Conservation (phyloP, 2,113 vertebrate genomes). For the Clarias batrachus region DNA sequence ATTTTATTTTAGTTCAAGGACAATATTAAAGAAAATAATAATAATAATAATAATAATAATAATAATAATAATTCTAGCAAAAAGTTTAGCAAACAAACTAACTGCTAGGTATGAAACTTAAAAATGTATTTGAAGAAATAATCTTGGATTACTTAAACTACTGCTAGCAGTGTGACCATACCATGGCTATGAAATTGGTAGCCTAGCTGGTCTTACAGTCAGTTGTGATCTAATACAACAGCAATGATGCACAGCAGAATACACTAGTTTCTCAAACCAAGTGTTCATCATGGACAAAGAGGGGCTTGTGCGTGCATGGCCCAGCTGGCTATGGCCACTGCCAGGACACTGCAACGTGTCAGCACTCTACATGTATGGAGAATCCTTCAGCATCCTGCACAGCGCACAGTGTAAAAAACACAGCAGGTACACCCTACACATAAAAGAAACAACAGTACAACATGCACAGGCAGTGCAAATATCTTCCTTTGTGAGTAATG, state of each 20-base stretch:
- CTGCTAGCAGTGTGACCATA: neutral
- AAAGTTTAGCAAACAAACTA: neutral
- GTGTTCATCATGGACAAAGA: conserved; percentile 43
- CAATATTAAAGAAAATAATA: neutral
- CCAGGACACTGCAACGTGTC: conserved; percentile 17
- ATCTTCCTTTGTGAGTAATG: neutral
- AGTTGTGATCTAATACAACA: conserved; percentile 10
- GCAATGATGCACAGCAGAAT: conserved; percentile 13
- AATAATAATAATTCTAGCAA: neutral
- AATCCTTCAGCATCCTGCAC: neutral
- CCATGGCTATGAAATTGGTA: neutral
- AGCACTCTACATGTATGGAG: conserved; percentile 12
- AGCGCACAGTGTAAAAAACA: neutral
- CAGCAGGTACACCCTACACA: neutral
- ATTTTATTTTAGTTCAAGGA: neutral
- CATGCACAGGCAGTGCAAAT: neutral
- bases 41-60: neutral
- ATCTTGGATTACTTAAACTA: neutral
- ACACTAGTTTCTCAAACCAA: conserved; percentile 2
- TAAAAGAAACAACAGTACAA: neutral
- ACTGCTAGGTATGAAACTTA: neutral
- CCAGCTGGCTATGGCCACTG: conserved; percentile 42
- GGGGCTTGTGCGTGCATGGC: conserved; percentile 38
- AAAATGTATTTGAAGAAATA: neutral
- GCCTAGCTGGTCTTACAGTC: neutral